Evolutionary conservation across 2,113 vertebrate species (phyloP).

Genomic region (Nothoprocta pentlandii): DNA sequence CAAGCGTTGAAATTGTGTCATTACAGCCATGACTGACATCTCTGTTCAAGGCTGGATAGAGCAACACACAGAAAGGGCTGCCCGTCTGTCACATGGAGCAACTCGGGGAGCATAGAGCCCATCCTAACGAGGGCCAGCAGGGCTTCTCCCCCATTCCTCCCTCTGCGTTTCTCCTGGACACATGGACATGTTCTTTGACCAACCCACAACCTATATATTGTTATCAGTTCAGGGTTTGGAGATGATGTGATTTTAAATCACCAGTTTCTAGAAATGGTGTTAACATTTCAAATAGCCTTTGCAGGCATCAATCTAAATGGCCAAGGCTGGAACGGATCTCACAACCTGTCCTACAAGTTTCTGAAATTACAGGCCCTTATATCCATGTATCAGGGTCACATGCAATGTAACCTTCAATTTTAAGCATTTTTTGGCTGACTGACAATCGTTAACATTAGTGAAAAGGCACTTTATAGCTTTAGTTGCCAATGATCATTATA

Average conservation of each 20-base stretch:
- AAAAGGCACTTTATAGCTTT: neutral
- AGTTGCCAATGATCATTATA: neutral
- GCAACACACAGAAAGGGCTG: neutral
- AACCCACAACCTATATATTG: neutral
- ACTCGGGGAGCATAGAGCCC: neutral
- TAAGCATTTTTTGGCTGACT: neutral
- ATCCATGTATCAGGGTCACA: neutral
- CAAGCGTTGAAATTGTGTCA: neutral
- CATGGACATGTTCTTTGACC: neutral
- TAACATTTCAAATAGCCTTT: neutral
- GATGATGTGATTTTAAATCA: neutral
- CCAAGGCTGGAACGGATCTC: neutral
- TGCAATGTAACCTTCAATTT: neutral
- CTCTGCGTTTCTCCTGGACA: neutral
- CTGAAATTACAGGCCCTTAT: slow-evolving; percentile 26
- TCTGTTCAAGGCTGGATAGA: rapidly evolving
- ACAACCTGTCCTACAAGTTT: slow-evolving; percentile 32
- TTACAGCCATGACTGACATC: neutral
- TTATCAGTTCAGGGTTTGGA: neutral
- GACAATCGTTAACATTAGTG: neutral
- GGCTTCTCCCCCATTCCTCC: neutral
- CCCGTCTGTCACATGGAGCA: neutral
- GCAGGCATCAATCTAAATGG: neutral
- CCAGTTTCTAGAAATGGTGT: neutral
- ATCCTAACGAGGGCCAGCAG: neutral